phyloP scores from a whole-genome alignment of 2,888 invertebrate species.

The Poecilus cupreus region DNA sequence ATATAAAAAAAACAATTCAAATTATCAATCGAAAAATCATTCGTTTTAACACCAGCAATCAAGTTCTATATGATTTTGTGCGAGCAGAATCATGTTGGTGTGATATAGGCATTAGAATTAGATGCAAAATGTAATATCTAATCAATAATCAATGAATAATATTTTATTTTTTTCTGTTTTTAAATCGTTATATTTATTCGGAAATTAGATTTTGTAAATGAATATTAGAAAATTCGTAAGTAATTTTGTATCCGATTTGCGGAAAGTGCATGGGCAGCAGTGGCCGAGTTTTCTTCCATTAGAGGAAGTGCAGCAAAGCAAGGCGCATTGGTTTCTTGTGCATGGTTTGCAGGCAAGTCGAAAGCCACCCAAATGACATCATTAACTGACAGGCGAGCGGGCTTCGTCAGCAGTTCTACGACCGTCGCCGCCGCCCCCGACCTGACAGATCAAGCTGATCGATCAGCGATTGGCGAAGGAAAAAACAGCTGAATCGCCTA shows the following conservation, averaged over 20 bases:
- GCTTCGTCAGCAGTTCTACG: slow-evolving; percentile 46
- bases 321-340: slow-evolving; percentile 38
- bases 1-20: too few species aligned
- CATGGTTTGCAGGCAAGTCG: slow-evolving; percentile 17
- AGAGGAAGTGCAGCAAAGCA: slow-evolving; percentile 1
- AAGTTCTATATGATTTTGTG: too few species aligned
- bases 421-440: slow-evolving; percentile 15
- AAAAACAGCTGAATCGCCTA: slow-evolving; percentile 56
- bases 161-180: too few species aligned
- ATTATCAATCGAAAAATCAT: too few species aligned
- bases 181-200: too few species aligned
- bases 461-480: slow-evolving; percentile 52
- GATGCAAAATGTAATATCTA: too few species aligned
- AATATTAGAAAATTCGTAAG: background rate
- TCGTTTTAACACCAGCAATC: too few species aligned
- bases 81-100: too few species aligned
- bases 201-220: background rate
- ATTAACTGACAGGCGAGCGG: slow-evolving; percentile 58
- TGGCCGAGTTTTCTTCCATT: slow-evolving; percentile 17
- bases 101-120: too few species aligned
- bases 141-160: too few species aligned
- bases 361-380: slow-evolving; percentile 59
- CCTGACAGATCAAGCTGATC: slow-evolving; percentile 56
- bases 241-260: background rate
- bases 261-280: slow-evolving; percentile 20